Conservation (phyloP, 2,888 invertebrate genomes). For the Argyra leucocephala region DNA sequence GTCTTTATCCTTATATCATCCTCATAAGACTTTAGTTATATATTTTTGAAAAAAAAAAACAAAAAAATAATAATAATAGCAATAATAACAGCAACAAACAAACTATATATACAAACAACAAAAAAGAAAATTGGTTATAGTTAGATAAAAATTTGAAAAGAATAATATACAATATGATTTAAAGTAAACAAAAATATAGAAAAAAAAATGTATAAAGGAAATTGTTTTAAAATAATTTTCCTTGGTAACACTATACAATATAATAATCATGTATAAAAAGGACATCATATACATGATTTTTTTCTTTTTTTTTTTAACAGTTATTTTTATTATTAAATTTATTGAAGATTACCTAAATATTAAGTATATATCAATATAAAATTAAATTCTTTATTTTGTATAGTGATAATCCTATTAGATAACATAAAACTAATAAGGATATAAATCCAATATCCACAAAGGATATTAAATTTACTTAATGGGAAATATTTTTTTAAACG, state of each 20-base stretch:
- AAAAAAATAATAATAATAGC: background rate
- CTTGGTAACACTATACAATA: background rate
- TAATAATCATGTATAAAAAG: background rate
- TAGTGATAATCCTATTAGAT: slow-evolving; percentile 6
- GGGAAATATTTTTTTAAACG: no score
- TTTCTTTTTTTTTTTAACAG: background rate
- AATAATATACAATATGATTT: background rate
- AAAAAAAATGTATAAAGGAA: background rate
- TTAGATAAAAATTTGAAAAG: background rate
- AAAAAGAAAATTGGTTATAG: background rate
- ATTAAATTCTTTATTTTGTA: background rate
- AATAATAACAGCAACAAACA: no score
- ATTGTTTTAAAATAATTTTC: background rate
- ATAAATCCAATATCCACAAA: background rate
- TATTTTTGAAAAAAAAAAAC: background rate
- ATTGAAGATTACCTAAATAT: background rate
- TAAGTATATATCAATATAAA: background rate
- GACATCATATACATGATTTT: background rate
- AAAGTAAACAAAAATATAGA: slow-evolving; percentile 1
- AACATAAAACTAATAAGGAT: background rate
- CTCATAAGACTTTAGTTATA: background rate
- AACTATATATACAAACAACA: no score
- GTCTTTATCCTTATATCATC: background rate
- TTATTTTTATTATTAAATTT: background rate
- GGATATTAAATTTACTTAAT: no score